Percentiles rank a stretch among this genome's conserved stretches.
These are phyloP conservation scores for Drosophila robusta DNA, from an alignment of 2,888 invertebrate genomes.

Conservation along the genomic window DNA sequence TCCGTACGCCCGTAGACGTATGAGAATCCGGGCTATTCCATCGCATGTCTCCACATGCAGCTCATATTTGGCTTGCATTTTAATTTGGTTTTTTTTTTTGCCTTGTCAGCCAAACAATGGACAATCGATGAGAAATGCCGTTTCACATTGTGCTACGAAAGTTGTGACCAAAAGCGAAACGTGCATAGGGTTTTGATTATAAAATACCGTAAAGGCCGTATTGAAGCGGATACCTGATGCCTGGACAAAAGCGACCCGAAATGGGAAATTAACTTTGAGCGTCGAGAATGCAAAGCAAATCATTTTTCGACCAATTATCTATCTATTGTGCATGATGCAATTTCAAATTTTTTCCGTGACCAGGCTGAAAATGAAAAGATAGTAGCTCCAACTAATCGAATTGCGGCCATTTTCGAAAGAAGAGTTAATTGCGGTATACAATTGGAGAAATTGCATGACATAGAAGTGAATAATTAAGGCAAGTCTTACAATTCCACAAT, in stretches of 20 bases:
- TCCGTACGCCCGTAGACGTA: too few relatives aligned
- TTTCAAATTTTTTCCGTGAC: not conserved
- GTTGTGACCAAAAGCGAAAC: constrained; percentile 37
- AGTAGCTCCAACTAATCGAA: too few relatives aligned
- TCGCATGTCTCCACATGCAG: constrained; percentile 33
- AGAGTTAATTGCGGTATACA: too few relatives aligned
- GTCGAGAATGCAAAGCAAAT: constrained; percentile 6
- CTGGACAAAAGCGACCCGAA: constrained; percentile 1
- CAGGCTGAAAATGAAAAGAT: too few relatives aligned
- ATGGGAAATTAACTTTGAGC: constrained; percentile 3
- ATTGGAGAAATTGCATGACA: too few relatives aligned
- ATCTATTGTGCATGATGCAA: not conserved
- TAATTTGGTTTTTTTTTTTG: constrained; percentile 25
- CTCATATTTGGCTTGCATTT: constrained; percentile 55
- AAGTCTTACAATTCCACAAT: too few relatives aligned
- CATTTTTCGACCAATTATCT: constrained; percentile 19
- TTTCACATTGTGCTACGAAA: constrained; percentile 12
- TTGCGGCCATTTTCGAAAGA: too few relatives aligned
- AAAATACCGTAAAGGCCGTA: constrained; percentile 10
- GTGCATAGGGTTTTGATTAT: constrained; percentile 50
- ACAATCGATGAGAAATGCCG: not conserved
- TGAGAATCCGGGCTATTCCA: constrained; percentile 25
- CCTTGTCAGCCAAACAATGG: constrained; percentile 30
- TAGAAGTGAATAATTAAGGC: too few relatives aligned
- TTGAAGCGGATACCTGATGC: not conserved